phyloP scores from a whole-genome alignment of 2,888 invertebrate genomes.

The Chaetoderma sp. region DNA sequence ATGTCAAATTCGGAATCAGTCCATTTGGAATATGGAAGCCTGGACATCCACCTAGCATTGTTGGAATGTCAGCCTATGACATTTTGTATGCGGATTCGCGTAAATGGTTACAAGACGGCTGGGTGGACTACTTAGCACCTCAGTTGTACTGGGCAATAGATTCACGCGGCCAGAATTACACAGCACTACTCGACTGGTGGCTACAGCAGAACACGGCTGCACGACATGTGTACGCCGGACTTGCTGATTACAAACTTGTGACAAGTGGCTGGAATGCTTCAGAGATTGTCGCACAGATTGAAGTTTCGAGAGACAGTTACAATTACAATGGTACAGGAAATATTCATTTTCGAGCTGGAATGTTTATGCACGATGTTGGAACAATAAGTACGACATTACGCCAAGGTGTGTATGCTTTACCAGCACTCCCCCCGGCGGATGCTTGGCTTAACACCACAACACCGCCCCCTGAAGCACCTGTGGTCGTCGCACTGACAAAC shows the following conservation, averaged over 20 bases:
- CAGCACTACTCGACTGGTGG: slow-evolving; percentile 63
- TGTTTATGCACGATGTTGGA: slow-evolving; percentile 43
- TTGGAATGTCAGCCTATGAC: slow-evolving; percentile 50
- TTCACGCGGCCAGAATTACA: slow-evolving; percentile 60
- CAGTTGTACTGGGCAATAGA: slow-evolving; percentile 65
- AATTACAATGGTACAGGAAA: slow-evolving; percentile 47
- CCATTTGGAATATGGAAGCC: slow-evolving; percentile 65
- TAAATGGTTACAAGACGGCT: slow-evolving; percentile 57
- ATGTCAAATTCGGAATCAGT: slow-evolving; percentile 58
- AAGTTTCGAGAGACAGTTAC: slow-evolving; percentile 38
- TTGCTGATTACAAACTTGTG: slow-evolving; percentile 45
- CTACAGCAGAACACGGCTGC: slow-evolving; percentile 45
- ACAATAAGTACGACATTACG: slow-evolving; percentile 37
- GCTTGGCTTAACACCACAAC: slow-evolving; percentile 41
- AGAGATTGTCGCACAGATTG: slow-evolving; percentile 54
- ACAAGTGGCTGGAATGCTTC: slow-evolving; percentile 45
- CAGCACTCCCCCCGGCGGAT: slow-evolving; percentile 50
- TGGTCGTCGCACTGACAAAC: slow-evolving; percentile 26
- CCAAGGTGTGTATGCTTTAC: slow-evolving; percentile 38
- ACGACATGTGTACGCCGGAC: slow-evolving; percentile 55
- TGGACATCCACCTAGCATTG: slow-evolving; percentile 51
- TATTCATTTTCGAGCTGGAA: slow-evolving; percentile 54
- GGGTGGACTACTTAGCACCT: slow-evolving; percentile 61
- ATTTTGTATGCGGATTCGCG: slow-evolving; percentile 56
- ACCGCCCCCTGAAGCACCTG: slow-evolving; percentile 28